phyloP scores from a whole-genome alignment of 2,797 vertebrate species.

The Coranthus polyacanthus region DNA sequence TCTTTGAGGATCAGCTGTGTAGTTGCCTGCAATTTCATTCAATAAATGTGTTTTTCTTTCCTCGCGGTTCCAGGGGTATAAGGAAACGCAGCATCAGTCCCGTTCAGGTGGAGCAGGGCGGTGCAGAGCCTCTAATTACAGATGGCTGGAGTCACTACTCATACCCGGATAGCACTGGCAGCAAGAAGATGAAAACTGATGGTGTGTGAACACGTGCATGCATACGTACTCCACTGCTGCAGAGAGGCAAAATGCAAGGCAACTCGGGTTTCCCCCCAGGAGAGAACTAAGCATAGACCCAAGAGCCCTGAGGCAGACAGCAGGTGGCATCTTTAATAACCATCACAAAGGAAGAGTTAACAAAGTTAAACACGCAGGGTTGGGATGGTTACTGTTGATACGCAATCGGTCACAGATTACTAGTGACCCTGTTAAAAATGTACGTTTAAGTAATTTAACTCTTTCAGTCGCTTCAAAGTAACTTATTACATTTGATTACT shows the following conservation, averaged over 20 bases:
- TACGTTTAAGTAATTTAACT: not conserved
- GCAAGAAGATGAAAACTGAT: conserved; percentile 90
- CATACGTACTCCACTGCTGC: not conserved
- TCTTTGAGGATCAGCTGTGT: not conserved
- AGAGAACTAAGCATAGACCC: not conserved
- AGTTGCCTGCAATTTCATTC: not conserved
- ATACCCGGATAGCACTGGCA: conserved; percentile 80
- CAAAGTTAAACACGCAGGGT: not conserved
- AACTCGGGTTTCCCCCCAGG: not conserved
- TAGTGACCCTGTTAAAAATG: too few species aligned
- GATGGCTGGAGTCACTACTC: conserved; percentile 82
- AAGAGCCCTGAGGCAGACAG: not conserved
- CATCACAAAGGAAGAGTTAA: not conserved
- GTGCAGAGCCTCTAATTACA: conserved; percentile 65
- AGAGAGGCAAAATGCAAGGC: conserved; percentile 7
- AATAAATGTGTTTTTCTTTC: not conserved
- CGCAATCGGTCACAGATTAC: too few species aligned
- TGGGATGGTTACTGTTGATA: not conserved
- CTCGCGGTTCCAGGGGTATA: conserved; percentile 63
- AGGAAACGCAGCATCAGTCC: conserved; percentile 93
- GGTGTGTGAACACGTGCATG: conserved; percentile 59
- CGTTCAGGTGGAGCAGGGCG: conserved; percentile 81
- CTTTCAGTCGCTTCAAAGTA: too few species aligned
- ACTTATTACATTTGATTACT: too few species aligned
- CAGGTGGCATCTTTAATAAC: conserved; percentile 29